Conservation (phyloP, 2,113 vertebrate genomes). For the Anseranas semipalmata region DNA sequence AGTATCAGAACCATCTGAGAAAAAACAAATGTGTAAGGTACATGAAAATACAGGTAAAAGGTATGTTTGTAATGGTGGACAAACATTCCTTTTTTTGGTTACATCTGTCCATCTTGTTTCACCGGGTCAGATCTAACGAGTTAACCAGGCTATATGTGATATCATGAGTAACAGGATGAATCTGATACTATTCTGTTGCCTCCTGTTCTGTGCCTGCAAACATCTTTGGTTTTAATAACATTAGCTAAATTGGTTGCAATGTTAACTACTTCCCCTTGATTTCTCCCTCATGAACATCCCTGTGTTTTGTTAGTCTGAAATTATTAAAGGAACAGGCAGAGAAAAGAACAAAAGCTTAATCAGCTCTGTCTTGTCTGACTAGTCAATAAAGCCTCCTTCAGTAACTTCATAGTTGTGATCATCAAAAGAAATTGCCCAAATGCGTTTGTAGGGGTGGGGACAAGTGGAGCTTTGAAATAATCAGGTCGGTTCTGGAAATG, state of each 20-base stretch:
- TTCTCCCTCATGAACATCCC: conserved; percentile 11
- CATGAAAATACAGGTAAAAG: neutral
- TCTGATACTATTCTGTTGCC: neutral
- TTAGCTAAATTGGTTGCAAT: neutral
- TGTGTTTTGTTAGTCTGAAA: neutral
- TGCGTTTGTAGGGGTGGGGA: neutral
- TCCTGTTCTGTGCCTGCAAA: neutral
- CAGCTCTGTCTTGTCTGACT: neutral
- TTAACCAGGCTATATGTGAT: neutral
- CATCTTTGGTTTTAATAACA: conserved; percentile 2
- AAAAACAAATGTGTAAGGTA: neutral
- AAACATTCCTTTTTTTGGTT: neutral
- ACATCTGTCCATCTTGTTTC: neutral
- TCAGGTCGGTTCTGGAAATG: neutral
- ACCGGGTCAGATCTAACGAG: neutral
- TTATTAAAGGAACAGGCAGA: conserved; percentile 18
- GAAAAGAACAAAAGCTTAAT: neutral
- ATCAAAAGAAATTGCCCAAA: neutral
- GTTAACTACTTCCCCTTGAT: conserved; percentile 14
- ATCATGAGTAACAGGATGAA: neutral
- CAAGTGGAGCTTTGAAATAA: neutral
- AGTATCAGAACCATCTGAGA: neutral
- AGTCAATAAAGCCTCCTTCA: neutral
- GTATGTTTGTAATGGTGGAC: neutral
- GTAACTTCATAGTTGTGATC: neutral